Percentiles rank a stretch among this genome's conserved stretches.
Evolutionary conservation across 1,140 invertebrate species (phyloP).

Genomic region (Monomorium pharaonis): DNA sequence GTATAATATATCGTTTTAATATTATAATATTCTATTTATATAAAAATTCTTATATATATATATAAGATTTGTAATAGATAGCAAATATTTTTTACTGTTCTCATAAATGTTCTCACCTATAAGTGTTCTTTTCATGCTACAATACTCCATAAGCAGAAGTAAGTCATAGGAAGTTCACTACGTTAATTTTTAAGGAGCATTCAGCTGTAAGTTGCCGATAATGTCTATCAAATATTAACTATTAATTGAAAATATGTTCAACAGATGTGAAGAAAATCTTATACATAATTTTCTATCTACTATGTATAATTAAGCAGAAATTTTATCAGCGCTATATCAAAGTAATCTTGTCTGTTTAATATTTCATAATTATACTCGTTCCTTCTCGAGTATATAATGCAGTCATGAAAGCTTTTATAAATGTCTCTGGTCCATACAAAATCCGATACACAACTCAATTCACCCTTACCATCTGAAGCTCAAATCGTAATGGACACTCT

Average conservation of each 20-base stretch:
- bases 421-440: not conserved
- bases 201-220: constrained; percentile 15
- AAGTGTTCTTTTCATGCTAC: not conserved
- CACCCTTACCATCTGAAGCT: not conserved
- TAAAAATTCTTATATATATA: not conserved
- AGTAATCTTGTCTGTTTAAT: not conserved
- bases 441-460: not conserved
- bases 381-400: not conserved
- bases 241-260: constrained; percentile 22
- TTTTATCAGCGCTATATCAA: not conserved
- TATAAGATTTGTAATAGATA: not conserved
- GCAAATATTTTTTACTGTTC: not conserved
- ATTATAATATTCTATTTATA: not conserved
- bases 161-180: constrained; percentile 3
- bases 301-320: not conserved
- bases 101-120: not conserved
- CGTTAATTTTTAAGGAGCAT: constrained; percentile 25
- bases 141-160: constrained; percentile 51
- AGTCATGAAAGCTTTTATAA: not conserved
- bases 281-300: not conserved
- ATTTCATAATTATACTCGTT: not conserved
- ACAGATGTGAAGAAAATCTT: not conserved
- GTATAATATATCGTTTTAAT: not conserved
- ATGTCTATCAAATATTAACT: not conserved
- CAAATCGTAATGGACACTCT: not conserved